Evolutionary conservation across 2,888 invertebrate species (phyloP).

Genomic region (Tethea ocularis): DNA sequence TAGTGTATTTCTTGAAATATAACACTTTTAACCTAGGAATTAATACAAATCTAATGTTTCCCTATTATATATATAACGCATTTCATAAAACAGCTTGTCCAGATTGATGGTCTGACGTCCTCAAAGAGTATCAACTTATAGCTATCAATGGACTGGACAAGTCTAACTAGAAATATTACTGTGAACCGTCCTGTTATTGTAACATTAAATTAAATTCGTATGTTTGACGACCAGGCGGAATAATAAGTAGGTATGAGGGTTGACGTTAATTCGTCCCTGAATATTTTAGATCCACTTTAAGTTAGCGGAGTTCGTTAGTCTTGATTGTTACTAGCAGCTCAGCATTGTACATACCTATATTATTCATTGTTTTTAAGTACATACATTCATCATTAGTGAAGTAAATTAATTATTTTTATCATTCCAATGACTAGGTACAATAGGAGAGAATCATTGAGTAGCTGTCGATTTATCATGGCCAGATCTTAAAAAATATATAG

Average conservation of each 20-base stretch:
- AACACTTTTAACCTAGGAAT: no score
- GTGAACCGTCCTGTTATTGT: background rate
- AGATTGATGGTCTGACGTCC: no score
- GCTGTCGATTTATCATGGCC: no score
- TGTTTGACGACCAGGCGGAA: background rate
- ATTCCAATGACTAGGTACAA: no score
- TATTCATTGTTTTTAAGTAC: background rate
- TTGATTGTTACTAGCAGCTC: constrained; percentile 50
- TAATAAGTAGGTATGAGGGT: constrained; percentile 39
- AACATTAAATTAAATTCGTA: background rate
- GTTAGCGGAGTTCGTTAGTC: constrained; percentile 75
- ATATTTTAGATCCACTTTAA: constrained; percentile 80
- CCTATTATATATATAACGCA: constrained; percentile 42
- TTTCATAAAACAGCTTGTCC: constrained; percentile 51
- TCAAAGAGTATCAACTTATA: constrained; percentile 21
- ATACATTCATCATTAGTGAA: no score
- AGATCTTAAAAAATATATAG: no score
- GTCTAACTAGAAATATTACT: background rate
- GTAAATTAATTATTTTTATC: no score
- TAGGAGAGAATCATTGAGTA: no score
- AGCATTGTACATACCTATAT: background rate
- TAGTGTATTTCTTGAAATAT: no score
- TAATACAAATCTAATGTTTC: background rate
- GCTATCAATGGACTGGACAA: background rate
- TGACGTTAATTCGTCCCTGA: constrained; percentile 70